phyloP scores from a whole-genome alignment of 2,797 vertebrate species.

The Neosilurus hyrtlii region DNA sequence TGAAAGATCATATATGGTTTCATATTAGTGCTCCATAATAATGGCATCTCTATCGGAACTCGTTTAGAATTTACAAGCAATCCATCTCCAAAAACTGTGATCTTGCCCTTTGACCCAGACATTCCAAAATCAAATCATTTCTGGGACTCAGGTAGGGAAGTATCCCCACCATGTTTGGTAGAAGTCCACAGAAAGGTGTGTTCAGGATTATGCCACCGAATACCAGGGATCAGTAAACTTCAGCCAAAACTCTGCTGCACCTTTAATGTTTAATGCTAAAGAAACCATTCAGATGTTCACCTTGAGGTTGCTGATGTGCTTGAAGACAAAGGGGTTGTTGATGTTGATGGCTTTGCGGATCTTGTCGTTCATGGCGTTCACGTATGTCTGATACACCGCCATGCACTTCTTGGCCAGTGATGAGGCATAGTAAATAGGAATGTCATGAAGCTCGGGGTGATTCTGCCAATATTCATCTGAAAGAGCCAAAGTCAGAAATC shows the following conservation, averaged over 20 bases:
- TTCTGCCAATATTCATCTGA: conserved; percentile 92
- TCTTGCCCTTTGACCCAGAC: too few species aligned
- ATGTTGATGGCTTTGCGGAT: conserved; percentile 98
- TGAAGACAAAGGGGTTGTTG: conserved; percentile 98
- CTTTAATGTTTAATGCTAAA: background rate
- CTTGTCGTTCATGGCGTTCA: conserved; percentile 98
- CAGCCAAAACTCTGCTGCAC: background rate
- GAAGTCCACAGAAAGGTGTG: too few species aligned
- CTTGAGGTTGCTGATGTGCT: conserved; percentile 98
- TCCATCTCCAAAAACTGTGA: too few species aligned
- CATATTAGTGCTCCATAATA: too few species aligned
- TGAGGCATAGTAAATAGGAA: conserved; percentile 91
- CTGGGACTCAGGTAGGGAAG: too few species aligned
- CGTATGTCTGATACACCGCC: conserved; percentile 96
- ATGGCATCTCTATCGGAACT: too few species aligned
- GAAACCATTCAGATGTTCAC: conserved; percentile 61
- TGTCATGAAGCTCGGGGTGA: conserved; percentile 90
- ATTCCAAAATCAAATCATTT: too few species aligned
- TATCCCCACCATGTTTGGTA: too few species aligned
- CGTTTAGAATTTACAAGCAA: too few species aligned
- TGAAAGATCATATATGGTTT: too few species aligned
- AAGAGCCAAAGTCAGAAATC: background rate
- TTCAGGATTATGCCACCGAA: too few species aligned
- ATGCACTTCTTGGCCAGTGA: conserved; percentile 97
- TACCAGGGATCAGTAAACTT: too few species aligned